Evolutionary conservation across 1,140 invertebrate species (phyloP).

Genomic region (Microplitis mediator): DNA sequence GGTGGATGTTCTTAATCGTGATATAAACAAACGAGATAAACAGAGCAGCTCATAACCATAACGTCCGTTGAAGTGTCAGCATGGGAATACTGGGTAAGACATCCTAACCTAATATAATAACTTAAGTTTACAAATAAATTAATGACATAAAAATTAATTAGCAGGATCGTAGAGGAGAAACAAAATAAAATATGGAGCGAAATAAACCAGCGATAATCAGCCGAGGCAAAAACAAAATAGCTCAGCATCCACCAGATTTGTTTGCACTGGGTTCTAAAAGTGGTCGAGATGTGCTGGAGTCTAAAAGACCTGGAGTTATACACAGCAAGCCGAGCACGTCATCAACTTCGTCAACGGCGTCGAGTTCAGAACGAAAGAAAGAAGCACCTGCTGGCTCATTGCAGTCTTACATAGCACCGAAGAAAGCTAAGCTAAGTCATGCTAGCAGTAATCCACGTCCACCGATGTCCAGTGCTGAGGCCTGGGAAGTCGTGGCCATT

Average conservation of each 20-base stretch:
- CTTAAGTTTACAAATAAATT: no score
- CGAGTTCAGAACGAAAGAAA: constrained; percentile 63
- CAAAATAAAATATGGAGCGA: constrained; percentile 63
- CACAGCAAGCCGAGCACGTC: constrained; percentile 59
- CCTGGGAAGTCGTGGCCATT: constrained; percentile 65
- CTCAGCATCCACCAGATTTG: constrained; percentile 68
- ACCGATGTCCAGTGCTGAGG: constrained; percentile 58
- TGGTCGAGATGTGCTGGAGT: constrained; percentile 57
- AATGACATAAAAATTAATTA: neutral
- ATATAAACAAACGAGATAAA: no score
- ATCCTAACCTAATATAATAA: no score
- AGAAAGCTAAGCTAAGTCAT: constrained; percentile 57
- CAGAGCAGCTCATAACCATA: no score
- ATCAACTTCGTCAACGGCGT: constrained; percentile 50
- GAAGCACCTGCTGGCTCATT: constrained; percentile 58
- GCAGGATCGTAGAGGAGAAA: neutral
- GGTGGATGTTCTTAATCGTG: no score
- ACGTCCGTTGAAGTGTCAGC: no score
- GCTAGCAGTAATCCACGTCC: constrained; percentile 43
- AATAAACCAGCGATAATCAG: constrained; percentile 62
- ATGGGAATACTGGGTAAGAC: no score
- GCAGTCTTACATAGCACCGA: constrained; percentile 53
- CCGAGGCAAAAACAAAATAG: constrained; percentile 68
- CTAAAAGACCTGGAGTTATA: constrained; percentile 63
- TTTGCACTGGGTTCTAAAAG: constrained; percentile 69